Percentiles rank a stretch among this genome's conserved stretches.
phyloP scores from a whole-genome alignment of 2,797 vertebrate genomes.

The Pseudomugil tenellus region DNA sequence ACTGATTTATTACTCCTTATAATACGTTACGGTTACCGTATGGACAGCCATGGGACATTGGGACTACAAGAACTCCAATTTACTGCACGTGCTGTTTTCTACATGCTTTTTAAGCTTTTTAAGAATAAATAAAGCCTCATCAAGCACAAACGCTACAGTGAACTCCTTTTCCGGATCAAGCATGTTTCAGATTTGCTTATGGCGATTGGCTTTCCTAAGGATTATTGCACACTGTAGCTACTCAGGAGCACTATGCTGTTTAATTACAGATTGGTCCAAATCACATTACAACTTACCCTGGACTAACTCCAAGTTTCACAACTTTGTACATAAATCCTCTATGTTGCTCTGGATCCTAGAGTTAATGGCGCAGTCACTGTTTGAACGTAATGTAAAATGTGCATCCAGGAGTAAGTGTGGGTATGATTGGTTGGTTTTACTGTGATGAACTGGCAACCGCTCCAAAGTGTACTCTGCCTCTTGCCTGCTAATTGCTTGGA shows the following conservation, averaged over 20 bases:
- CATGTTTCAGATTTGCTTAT: neutral
- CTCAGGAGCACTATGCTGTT: neutral
- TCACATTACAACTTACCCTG: neutral
- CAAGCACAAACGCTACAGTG: neutral
- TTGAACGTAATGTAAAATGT: neutral
- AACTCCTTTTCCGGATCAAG: neutral
- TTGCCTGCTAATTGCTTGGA: too few species aligned
- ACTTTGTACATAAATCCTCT: neutral
- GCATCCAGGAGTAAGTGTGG: too few species aligned
- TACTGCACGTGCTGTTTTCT: neutral
- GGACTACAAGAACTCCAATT: neutral
- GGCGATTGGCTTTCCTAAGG: neutral
- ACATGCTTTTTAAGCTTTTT: neutral
- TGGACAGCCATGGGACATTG: neutral
- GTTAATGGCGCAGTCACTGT: neutral
- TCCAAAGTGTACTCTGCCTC: too few species aligned
- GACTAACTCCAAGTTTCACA: neutral
- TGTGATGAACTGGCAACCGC: too few species aligned
- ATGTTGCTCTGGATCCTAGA: neutral
- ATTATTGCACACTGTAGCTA: neutral
- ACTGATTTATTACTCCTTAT: neutral
- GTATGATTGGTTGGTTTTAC: too few species aligned
- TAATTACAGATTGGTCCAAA: neutral
- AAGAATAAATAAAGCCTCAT: neutral
- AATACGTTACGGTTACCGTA: too few species aligned